Base-by-base conservation (phyloP, 1,140 invertebrate genomes). In the Atopsyche davidsoni region DNA sequence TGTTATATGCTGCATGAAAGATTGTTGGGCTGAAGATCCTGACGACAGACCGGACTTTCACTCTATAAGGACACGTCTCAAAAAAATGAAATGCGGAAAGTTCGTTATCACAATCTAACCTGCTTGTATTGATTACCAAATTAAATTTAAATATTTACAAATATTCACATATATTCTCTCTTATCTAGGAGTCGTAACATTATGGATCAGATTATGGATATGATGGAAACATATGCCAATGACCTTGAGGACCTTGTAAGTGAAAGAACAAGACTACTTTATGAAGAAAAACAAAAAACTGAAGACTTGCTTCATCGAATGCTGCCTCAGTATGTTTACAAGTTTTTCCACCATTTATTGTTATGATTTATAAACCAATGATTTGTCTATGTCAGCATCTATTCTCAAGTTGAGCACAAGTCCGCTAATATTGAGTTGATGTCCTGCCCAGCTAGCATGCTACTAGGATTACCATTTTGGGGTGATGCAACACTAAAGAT, bases 181-280 rank as follows among this genome's bases (percentile, higher is more conserved):
- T 16, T 60, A 62, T 73, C 35, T 60, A 85, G 83, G 62, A 85
- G 87, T 62, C 80, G 83, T 59, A 93, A 94, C 67, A 91, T 95
- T 54, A 92, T 95, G 86, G 92, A 96, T 65, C 87, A 92, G 76
- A 92, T 95, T 87, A 90, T 95, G 85, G 85, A 89, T 53, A 92
- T 93, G 85, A 91, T 96, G 89, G 92, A 92, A 67, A 92, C 91
- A 60, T 93, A 96, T 67, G 87, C 90, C 11, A 90, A 92, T 65
- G 91, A 95, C 75, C 82, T 96, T 69, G 92, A 96, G 72, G 90
- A 92, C 68, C 78, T 96, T 70, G 92, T 96, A 60, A 85, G 78
- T 60, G 88, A 93, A 71, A 78, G 92, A 59, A 96, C 92, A 28
- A 80, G 85, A 62, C 78, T 90, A 62, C 75, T 95, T 59, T 83